These are phyloP conservation scores for Falco naumanni DNA, from an alignment of 2,797 vertebrate species.

Conservation along the genomic window DNA sequence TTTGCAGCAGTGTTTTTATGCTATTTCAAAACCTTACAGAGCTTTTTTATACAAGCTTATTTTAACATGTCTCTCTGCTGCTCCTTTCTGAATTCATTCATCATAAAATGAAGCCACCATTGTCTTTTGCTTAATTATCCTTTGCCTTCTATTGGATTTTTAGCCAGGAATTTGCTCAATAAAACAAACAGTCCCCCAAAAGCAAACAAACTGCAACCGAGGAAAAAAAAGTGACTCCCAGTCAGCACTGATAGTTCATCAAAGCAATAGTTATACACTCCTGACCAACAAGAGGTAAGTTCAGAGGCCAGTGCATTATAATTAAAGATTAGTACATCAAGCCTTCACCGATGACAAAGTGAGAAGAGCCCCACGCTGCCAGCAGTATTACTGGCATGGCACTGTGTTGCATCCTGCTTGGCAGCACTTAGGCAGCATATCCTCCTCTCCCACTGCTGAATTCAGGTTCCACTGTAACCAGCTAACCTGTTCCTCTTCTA, in stretches of 20 bases:
- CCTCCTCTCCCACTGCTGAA: not conserved
- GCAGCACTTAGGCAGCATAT: not conserved
- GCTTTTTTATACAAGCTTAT: not conserved
- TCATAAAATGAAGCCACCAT: not conserved
- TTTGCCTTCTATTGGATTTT: conserved; percentile 38
- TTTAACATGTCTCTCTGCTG: not conserved
- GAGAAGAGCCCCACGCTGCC: not conserved
- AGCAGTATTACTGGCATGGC: rapidly evolving
- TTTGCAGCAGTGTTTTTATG: not conserved
- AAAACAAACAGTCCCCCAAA: conserved; percentile 44
- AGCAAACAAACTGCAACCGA: conserved; percentile 11
- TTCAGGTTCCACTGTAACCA: not conserved
- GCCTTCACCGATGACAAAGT: not conserved
- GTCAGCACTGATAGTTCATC: not conserved
- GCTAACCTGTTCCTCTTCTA: not conserved
- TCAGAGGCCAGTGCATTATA: rapidly evolving
- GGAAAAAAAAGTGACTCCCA: not conserved
- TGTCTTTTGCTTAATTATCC: conserved; percentile 5
- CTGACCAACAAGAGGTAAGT: not conserved
- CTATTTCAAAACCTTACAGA: not conserved
- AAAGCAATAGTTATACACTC: not conserved
- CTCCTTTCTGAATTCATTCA: conserved; percentile 15
- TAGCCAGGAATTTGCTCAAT: conserved; percentile 28
- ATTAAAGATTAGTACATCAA: not conserved
- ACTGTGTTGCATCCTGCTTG: not conserved